Evolutionary conservation across 2,888 invertebrate genomes (phyloP), one percentile per base, ranked within the genome.

Genomic region (Xylocampa areola): DNA sequence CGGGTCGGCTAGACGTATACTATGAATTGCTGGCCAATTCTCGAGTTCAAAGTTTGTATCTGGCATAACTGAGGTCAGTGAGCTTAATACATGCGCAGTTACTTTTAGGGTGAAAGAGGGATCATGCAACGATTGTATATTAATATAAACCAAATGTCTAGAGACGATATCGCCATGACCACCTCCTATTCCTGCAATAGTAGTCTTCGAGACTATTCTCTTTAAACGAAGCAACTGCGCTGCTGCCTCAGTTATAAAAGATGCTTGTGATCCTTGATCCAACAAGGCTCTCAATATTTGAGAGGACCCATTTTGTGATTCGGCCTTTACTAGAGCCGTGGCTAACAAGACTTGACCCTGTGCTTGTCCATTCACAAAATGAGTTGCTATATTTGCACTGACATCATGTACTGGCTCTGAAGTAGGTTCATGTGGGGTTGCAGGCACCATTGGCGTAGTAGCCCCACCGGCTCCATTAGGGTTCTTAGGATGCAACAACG

Each of bases 111-210:
- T 6, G 21, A 23, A 37, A 35, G 44, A 29, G 45, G 41, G 53
- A 44, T 53, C 39, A 36, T 40, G 52, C 62, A 60, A 57, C 60
- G 67, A 21, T 7, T 21, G 21, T 2, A 21, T 21, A 21, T 21
- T 21, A 1, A 21, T 7, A 7, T 21, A 4, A 4, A 21, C 21
- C 21, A 21, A 4, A 1, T 4, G 7, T 6, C 21, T 4, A 6
- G 7, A 21, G 1, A 7, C 7, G 1, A 21, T 4, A 6, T 21
- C 5, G 13, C 23, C 23, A 4, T 21, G 4, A 21, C 7, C 21
- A 1, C 2, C 21, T 6, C 21, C 21, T 21, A 21, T 21, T 1
- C 21, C 21, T 6, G 21, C 4, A 6, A 21, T 21, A 6, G 7
- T 21, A 6, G 11, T 11, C n/a, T 29, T 11, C 3, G 11, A n/a